Percentiles rank a stretch among this genome's conserved stretches.
Evolutionary conservation across 2,113 vertebrate species (phyloP).

Genomic region (Erpornis zantholeuca): DNA sequence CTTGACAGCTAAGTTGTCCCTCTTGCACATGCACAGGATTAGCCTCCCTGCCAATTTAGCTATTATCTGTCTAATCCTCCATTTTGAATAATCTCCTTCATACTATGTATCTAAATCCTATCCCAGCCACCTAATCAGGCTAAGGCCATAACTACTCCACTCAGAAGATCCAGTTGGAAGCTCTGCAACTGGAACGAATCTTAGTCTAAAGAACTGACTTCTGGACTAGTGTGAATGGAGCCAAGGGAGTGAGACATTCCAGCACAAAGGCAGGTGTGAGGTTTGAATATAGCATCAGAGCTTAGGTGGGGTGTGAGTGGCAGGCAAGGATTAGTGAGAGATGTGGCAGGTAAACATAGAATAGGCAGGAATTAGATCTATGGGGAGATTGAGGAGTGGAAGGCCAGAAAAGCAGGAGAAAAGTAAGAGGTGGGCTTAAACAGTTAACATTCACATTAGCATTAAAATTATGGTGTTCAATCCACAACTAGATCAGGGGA

Average conservation of each 20-base stretch:
- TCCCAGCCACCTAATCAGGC: neutral
- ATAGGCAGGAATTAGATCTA: neutral
- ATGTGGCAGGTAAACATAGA: neutral
- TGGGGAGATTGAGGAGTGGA: neutral
- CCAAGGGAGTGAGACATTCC: neutral
- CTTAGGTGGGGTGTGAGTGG: neutral
- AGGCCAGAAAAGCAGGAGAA: neutral
- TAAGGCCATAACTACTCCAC: neutral
- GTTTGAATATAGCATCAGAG: neutral
- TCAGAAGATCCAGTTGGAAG: neutral
- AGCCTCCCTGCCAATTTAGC: neutral
- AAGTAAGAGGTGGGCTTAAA: neutral
- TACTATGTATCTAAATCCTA: neutral
- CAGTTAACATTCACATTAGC: neutral
- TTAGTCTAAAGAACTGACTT: neutral
- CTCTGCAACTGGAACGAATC: neutral
- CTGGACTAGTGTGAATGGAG: neutral
- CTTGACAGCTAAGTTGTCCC: neutral
- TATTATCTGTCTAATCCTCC: slow-evolving; percentile 19
- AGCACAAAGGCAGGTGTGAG: neutral
- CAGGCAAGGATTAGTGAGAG: neutral
- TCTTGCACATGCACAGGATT: neutral
- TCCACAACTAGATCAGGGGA: neutral
- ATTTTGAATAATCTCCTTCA: neutral
- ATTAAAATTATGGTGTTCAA: neutral